Evolutionary conservation across 2,888 invertebrate species (phyloP).

Genomic region (Stramonita haemastoma): DNA sequence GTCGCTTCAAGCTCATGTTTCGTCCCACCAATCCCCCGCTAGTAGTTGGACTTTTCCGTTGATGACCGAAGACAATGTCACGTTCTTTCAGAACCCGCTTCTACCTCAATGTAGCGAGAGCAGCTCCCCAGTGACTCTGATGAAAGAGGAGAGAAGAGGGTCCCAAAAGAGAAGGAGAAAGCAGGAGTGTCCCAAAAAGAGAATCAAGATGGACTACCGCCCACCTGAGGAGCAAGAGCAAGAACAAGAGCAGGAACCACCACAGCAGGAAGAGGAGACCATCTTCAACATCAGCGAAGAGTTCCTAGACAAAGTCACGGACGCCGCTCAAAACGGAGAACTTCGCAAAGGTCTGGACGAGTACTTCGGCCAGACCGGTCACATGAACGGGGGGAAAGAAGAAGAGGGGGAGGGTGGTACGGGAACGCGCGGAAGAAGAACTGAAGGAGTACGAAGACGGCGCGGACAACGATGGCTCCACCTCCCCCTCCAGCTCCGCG

Average conservation of each 20-base stretch:
- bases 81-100: not conserved
- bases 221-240: not conserved
- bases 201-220: not conserved
- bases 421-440: not conserved
- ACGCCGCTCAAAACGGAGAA: constrained; percentile 16
- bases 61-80: not conserved
- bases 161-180: not conserved
- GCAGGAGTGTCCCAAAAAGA: constrained; percentile 23
- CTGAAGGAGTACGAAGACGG: not conserved
- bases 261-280: not conserved
- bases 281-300: constrained; percentile 19
- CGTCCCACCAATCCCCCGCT: not conserved
- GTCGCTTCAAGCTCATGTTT: not conserved
- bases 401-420: not conserved
- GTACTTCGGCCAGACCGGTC: not conserved
- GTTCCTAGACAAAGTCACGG: constrained; percentile 15
- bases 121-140: not conserved
- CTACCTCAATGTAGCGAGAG: not conserved
- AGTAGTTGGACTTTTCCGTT: not conserved
- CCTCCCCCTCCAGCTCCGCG: not conserved
- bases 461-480: not conserved
- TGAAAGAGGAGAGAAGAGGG: not conserved
- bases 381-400: not conserved
- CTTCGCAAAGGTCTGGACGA: constrained; percentile 15
- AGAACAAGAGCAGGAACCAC: not conserved